Conservation (phyloP, 2,888 invertebrate genomes). For the Leptinotarsa haldemani region DNA sequence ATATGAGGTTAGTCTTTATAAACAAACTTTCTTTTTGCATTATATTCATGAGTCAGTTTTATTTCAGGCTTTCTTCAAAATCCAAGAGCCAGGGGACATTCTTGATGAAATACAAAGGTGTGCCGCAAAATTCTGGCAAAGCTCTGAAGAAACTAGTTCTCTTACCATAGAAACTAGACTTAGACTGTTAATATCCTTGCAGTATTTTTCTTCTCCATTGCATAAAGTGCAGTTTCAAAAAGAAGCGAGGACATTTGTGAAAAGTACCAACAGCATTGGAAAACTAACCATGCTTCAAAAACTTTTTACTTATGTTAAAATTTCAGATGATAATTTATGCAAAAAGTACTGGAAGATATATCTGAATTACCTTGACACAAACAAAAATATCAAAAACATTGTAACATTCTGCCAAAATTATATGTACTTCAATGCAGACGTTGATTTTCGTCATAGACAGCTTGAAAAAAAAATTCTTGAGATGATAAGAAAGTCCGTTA, state of each 20-base stretch:
- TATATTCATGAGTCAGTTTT: conserved; percentile 11
- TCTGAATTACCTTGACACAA: conserved; percentile 58
- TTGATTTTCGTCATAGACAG: conserved; percentile 67
- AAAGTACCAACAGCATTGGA: conserved; percentile 56
- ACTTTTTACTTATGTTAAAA: conserved; percentile 66
- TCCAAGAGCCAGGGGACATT: conserved; percentile 68
- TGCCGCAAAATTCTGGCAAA: conserved; percentile 61
- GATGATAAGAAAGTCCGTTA: conserved; percentile 60
- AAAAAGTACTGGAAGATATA: conserved; percentile 67
- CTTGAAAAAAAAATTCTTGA: conserved; percentile 66
- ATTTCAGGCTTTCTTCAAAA: conserved; percentile 65
- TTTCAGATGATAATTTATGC: conserved; percentile 65
- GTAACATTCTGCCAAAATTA: conserved; percentile 67
- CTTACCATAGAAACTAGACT: conserved; percentile 52
- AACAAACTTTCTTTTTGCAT: not conserved
- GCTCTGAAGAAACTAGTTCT: conserved; percentile 55
- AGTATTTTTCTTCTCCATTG: conserved; percentile 65
- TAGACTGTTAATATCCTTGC: conserved; percentile 64
- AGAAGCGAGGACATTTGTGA: conserved; percentile 59
- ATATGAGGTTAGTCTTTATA: conserved; percentile 59
- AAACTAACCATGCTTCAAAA: conserved; percentile 63
- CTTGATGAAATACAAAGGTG: conserved; percentile 63
- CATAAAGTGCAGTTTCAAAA: conserved; percentile 63
- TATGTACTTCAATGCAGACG: conserved; percentile 69
- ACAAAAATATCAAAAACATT: conserved; percentile 57